phyloP scores from a whole-genome alignment of 2,888 invertebrate genomes.

The Ornithoptera alexandrae region DNA sequence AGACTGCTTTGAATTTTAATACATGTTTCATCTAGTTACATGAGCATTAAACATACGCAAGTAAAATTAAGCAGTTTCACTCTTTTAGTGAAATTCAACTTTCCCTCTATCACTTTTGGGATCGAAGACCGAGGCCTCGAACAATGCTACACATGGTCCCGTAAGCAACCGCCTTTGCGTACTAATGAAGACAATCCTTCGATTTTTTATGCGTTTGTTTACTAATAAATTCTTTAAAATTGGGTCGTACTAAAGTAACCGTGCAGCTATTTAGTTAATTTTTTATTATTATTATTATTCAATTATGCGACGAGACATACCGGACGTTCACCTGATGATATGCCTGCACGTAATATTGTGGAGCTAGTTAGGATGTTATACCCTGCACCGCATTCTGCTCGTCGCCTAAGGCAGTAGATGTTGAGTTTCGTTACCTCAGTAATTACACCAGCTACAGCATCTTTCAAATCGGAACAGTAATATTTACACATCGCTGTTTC shows the following conservation, averaged over 20 bases:
- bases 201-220: slow-evolving; percentile 35
- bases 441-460: too few species aligned
- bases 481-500: too few species aligned
- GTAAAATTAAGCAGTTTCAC: slow-evolving; percentile 35
- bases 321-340: too few species aligned
- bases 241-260: neutral
- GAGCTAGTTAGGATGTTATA: too few species aligned
- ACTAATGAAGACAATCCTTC: slow-evolving; percentile 50
- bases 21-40: slow-evolving; percentile 3
- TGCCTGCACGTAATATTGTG: too few species aligned
- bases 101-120: slow-evolving; percentile 60
- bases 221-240: neutral
- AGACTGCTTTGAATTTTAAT: slow-evolving; percentile 12
- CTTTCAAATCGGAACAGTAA: too few species aligned
- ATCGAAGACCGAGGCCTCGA: slow-evolving; percentile 54
- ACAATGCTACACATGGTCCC: slow-evolving; percentile 59
- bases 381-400: too few species aligned
- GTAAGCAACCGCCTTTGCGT: slow-evolving; percentile 50
- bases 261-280: too few species aligned
- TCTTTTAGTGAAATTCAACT: slow-evolving; percentile 62
- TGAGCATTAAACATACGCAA: slow-evolving; percentile 21
- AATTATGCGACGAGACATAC: too few species aligned
- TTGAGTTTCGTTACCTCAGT: too few species aligned
- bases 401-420: too few species aligned
- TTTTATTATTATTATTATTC: too few species aligned